Evolutionary conservation across 2,888 invertebrate genomes (phyloP).

Genomic region (Microplitis manilae): DNA sequence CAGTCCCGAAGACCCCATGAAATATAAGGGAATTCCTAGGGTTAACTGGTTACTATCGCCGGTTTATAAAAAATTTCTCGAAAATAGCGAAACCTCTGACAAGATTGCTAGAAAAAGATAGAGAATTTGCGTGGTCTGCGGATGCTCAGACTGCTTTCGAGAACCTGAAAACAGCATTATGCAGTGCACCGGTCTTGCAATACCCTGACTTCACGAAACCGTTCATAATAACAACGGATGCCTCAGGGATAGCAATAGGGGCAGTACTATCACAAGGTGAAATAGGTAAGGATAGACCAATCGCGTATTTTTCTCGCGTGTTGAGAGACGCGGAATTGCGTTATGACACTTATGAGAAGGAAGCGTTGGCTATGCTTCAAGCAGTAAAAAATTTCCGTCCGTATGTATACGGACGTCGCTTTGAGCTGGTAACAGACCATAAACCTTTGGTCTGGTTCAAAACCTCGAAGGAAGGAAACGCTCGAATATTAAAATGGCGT

Average conservation of each 20-base stretch:
- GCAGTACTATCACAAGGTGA: too few relatives aligned
- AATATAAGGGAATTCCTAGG: background rate
- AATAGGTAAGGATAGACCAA: slow-evolving; percentile 34
- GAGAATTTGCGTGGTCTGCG: slow-evolving; percentile 22
- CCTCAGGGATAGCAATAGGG: slow-evolving; percentile 7
- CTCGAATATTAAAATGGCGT: background rate
- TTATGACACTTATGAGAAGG: slow-evolving; percentile 34
- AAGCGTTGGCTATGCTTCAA: slow-evolving; percentile 27
- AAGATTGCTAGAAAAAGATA: background rate
- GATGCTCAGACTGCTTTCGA: too few relatives aligned
- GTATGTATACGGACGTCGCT: slow-evolving; percentile 33
- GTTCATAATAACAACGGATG: too few relatives aligned
- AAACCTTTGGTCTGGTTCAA: slow-evolving; percentile 7
- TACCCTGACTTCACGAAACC: slow-evolving; percentile 37
- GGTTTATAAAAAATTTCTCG: slow-evolving; percentile 34
- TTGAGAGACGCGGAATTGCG: slow-evolving; percentile 8
- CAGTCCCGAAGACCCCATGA: background rate
- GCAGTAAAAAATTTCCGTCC: slow-evolving; percentile 26
- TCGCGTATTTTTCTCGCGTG: slow-evolving; percentile 10
- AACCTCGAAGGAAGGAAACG: background rate
- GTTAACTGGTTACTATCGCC: slow-evolving; percentile 31
- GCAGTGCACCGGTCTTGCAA: slow-evolving; percentile 35
- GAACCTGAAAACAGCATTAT: background rate
- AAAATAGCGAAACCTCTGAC: slow-evolving; percentile 41
- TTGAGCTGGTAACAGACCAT: slow-evolving; percentile 28